These are phyloP conservation scores for Rhagonycha lutea DNA, from an alignment of 2,888 invertebrate genomes.

Conservation along the genomic window DNA sequence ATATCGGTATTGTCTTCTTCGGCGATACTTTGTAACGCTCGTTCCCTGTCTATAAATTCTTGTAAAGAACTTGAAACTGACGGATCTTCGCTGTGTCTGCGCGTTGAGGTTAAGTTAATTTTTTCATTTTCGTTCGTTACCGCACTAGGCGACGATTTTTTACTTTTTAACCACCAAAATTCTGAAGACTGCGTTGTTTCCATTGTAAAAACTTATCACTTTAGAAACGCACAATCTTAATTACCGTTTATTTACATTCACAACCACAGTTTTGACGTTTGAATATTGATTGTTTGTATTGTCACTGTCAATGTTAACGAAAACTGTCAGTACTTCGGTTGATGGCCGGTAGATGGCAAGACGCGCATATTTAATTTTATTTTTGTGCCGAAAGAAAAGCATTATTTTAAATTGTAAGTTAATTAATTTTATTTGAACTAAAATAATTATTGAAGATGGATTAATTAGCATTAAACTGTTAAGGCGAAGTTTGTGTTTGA, in stretches of 20 bases:
- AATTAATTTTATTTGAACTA: neutral
- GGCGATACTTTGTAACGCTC: conserved; percentile 28
- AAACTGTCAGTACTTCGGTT: neutral
- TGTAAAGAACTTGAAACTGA: conserved; percentile 47
- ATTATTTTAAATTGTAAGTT: neutral
- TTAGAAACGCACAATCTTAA: neutral
- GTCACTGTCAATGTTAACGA: neutral
- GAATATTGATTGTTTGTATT: neutral
- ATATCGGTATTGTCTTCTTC: conserved; percentile 56
- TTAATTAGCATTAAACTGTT: neutral
- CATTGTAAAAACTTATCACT: conserved; percentile 34
- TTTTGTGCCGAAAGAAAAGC: neutral
- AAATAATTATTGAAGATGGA: neutral
- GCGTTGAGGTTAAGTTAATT: conserved; percentile 16
- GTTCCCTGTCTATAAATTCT: conserved; percentile 51
- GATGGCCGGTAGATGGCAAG: neutral
- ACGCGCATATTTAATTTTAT: neutral
- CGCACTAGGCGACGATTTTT: conserved; percentile 29
- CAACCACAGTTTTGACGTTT: neutral
- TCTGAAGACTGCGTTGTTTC: conserved; percentile 42
- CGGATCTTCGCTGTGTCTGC: conserved; percentile 32
- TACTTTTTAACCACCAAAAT: conserved; percentile 51
- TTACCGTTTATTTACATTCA: neutral
- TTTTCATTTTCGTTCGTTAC: conserved; percentile 32
- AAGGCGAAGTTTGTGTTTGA: neutral